Evolutionary conservation across 1,140 invertebrate species (phyloP), one percentile per base, ranked within the genome.

Genomic region (Philopotamus ludificatus): DNA sequence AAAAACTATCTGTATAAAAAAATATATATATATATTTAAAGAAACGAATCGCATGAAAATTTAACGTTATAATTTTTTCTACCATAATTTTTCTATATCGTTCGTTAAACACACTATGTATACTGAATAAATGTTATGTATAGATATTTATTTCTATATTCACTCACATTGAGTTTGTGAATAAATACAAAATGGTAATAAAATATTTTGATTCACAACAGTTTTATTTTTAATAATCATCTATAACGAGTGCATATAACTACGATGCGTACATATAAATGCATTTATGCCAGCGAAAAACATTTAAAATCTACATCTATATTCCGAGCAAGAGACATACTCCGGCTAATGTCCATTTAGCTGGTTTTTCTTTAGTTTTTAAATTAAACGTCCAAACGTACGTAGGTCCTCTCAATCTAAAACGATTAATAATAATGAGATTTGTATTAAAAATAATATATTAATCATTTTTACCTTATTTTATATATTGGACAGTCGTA

Each of bases 351-450:
- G 92, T 89, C 95, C 95, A 98, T 72, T 94, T 94, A 0, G 91
- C 86, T 0, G 94, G 80, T 70, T 91, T 93, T 71, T 95, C 93
- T 74, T 90, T 92, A 0, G 89, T 93, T 81, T 91, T 94, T 9
- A 98, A 80, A 77, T 95, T 96, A 74, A 98, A 97, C 0, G 94
- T 97, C 94, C 95, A 97, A 1, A 98, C 92, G 73, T 87, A 98
- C 0, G 94, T 97, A 2, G 90, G 90, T 1, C 95, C 95, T 66
- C 95, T 83, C 72, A 81, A 83, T 71, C 85, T 84, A 67, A 71
- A 71, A 51, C 65, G 44, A 60, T n/a, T 18, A 49, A 53, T 34
- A 53, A 53, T 34, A 21, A 21, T 54, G 8, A 10, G 8, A 22
- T 28, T n/a, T 47, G 8, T 47, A n/a, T 9, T 8, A 47, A 47